Conservation (phyloP, 2,888 invertebrate species). For the Tiliacea citrago region DNA sequence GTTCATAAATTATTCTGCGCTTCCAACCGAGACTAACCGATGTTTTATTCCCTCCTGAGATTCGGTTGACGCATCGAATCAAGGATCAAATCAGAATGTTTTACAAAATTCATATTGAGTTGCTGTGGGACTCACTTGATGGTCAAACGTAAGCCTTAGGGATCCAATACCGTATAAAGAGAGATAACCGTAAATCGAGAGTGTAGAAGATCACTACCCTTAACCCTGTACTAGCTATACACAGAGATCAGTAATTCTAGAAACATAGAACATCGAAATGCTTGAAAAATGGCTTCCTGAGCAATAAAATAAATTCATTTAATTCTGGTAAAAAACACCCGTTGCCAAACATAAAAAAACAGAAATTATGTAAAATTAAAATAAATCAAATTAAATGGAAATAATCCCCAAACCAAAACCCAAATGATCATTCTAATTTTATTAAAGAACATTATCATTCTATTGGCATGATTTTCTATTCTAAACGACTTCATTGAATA, state of each 20-base stretch:
- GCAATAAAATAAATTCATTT: not conserved
- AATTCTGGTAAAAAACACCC: too few relatives aligned
- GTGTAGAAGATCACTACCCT: not conserved
- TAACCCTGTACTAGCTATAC: not conserved
- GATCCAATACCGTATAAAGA: not conserved
- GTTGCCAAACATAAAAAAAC: too few relatives aligned
- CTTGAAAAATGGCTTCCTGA: not conserved
- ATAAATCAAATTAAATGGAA: too few relatives aligned
- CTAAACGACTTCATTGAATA: not conserved
- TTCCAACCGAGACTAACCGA: conserved; percentile 19
- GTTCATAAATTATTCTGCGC: conserved; percentile 28
- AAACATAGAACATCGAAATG: not conserved
- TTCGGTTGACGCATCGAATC: conserved; percentile 23
- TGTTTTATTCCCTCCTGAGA: conserved; percentile 40
- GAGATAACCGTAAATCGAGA: not conserved
- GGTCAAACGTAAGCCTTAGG: not conserved
- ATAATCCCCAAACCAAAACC: too few relatives aligned
- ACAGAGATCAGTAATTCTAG: not conserved
- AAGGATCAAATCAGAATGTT: conserved; percentile 29
- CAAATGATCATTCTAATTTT: not conserved
- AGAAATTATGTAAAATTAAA: too few relatives aligned
- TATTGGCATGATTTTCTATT: not conserved
- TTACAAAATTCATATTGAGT: conserved; percentile 18
- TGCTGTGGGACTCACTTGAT: not conserved
- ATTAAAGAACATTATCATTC: not conserved